Base-by-base conservation (phyloP, 2,113 vertebrate genomes). In the Xerus inauris region DNA sequence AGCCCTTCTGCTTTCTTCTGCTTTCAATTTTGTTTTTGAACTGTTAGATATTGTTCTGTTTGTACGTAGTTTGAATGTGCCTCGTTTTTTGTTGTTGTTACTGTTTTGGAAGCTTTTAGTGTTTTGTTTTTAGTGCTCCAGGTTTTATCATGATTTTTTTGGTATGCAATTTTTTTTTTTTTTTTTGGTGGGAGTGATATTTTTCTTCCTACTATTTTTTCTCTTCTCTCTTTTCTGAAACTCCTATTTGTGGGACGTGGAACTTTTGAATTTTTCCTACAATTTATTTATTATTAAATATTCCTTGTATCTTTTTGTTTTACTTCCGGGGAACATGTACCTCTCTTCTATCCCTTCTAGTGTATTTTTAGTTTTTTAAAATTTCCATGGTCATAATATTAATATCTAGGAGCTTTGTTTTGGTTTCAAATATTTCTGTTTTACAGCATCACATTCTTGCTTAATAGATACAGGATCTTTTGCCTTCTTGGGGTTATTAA, bases 361-460 rank as follows among this genome's bases (percentile, higher is more conserved):
- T 49, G 38, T 59, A 57, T 51, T 86, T 76, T 75, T 40, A 54
- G 19, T n/a, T 32, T 72, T n/a, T 38, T 4, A 62, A 62, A 26
- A 28, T 26, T 62, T 57, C 75, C 40, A 0, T 83, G 62, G 57
- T 77, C 54, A 72, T 77, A 73, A 88, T 87, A 87, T 59, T 71
- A 73, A 92, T 67, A 57, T 84, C 64, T 59, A 49, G 47, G 65
- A 94, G 22, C 47, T 64, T 75, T 87, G 54, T 77, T n/a, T n/a
- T 83, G 8, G 59, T 72, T 64, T 91, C 4, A 59, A 8, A 82
- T 83, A 77, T 84, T 81, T 95, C 30, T 82, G 0, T 76, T 95
- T 91, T 91, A 77, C 51, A 35, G 49, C 30, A 62, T 87, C 59
- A 49, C 51, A 57, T 86, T 88, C 65, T 96, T 62, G n/a, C 49